Base-by-base conservation (phyloP, 1,140 invertebrate species). In the Aphelinus certus region DNA sequence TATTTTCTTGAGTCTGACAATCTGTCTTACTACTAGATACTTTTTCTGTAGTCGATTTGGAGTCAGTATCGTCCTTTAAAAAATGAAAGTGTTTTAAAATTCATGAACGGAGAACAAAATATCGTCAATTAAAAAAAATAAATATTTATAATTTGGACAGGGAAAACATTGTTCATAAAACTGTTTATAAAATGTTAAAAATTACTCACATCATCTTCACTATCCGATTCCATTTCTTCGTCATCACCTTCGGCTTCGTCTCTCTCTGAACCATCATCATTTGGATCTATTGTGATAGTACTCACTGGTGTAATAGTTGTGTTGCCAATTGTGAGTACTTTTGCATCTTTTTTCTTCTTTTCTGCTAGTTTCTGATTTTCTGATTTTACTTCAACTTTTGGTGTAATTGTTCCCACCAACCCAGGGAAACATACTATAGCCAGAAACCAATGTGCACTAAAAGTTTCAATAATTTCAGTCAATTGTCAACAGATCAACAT, bases 401-500 rank as follows among this genome's bases (percentile, higher is more conserved):
- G 69, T n/a, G 77, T 65, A 0, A 87, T 79, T 78, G 83, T 84
- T 0, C 93, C 93, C 57, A 92, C 91, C 63, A 96, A 86, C 48
- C 93, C 93, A 69, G 97, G 96, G 86, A 95, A 98, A 88, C 97
- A 99, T 66, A 99, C 96, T 61, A 99, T 96, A 2, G 96, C 97
- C 77, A 99, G 89, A 88, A 97, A 99, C 98, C 98, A 99, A 90
- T 99, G 98, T 49, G 90, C 89, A 80, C 92, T 93, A 76, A 86
- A 88, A 80, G 4, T 60, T 60, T 10, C 3, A 7, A 60, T 10
- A 26, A 60, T 60, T 7, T 60, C 26, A 10, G 3, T 60, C 3
- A 7, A 60, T 60, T 60, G 26, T 26, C 57, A 60, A 49, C 71
- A 55, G 43, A 55, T 9, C 7, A 56, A 68, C 42, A 57, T 48